Percentiles rank a stretch among this genome's conserved stretches.
Evolutionary conservation across 2,113 vertebrate genomes (phyloP).

Genomic region (Barnardius zonarius): DNA sequence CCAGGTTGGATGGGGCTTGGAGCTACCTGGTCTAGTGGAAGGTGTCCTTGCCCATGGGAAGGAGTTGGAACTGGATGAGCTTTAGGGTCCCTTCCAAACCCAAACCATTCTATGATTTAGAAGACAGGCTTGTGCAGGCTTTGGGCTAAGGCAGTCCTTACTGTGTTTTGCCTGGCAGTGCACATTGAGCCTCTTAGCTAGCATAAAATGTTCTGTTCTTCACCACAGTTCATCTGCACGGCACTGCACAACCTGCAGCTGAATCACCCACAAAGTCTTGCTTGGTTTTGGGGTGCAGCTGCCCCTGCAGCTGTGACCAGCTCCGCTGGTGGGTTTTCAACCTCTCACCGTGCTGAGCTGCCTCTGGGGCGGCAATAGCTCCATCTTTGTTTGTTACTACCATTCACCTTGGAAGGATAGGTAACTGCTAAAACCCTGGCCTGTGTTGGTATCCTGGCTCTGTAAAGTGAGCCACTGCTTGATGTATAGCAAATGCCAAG

Average conservation of each 20-base stretch:
- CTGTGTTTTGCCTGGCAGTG: neutral
- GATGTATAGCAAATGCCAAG: neutral
- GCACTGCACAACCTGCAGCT: neutral
- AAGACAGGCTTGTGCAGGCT: neutral
- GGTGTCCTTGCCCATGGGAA: neutral
- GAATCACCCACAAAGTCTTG: rapidly evolving
- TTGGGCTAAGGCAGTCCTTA: neutral
- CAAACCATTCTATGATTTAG: neutral
- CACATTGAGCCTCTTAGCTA: rapidly evolving
- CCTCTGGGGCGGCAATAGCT: neutral
- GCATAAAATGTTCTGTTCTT: neutral
- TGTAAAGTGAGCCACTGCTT: neutral
- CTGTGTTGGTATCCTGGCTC: neutral
- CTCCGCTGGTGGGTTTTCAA: neutral
- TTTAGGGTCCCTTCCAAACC: neutral
- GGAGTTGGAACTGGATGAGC: neutral
- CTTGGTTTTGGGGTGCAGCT: rapidly evolving
- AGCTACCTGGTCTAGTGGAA: neutral
- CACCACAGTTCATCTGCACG: rapidly evolving
- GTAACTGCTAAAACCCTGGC: neutral
- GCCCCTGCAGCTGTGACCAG: rapidly evolving
- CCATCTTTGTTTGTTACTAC: neutral
- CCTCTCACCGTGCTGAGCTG: rapidly evolving
- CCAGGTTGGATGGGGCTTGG: neutral
- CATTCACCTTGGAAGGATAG: neutral